Conservation (phyloP, 2,113 vertebrate species). For the Machaerirhynchus nigripectus region DNA sequence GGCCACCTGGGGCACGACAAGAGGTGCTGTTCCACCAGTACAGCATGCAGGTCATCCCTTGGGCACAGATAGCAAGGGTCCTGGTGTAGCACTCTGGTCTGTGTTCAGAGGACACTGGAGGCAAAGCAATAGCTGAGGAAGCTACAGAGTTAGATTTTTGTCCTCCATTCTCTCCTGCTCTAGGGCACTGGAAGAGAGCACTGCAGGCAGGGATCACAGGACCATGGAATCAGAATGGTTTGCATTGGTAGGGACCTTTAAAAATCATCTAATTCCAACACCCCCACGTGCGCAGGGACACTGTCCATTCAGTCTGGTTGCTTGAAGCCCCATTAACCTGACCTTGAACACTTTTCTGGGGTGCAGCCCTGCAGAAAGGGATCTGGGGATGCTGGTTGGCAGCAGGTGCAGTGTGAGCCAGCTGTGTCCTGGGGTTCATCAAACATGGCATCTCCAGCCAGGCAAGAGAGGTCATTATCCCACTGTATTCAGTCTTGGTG, state of each 20-base stretch:
- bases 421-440: not conserved
- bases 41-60: not conserved
- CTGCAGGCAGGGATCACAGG: not conserved
- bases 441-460: not conserved
- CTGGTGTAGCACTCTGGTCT: accelerated
- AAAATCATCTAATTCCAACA: not conserved
- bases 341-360: not conserved
- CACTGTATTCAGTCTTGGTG: accelerated
- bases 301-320: not conserved
- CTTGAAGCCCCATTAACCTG: not conserved
- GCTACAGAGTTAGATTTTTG: not conserved
- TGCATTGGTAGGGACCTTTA: not conserved
- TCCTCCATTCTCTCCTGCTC: not conserved
- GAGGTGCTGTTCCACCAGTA: not conserved
- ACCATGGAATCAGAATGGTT: not conserved
- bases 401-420: not conserved
- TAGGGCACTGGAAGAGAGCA: not conserved
- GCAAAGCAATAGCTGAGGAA: not conserved
- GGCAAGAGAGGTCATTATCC: not conserved
- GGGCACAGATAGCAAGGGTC: not conserved
- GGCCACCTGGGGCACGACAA: not conserved
- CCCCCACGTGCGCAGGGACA: accelerated
- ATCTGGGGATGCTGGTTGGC: not conserved
- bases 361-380: not conserved
- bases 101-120: not conserved